These are phyloP conservation scores for Danio choprae DNA, from an alignment of 2,797 vertebrate genomes.

Conservation along the genomic window DNA sequence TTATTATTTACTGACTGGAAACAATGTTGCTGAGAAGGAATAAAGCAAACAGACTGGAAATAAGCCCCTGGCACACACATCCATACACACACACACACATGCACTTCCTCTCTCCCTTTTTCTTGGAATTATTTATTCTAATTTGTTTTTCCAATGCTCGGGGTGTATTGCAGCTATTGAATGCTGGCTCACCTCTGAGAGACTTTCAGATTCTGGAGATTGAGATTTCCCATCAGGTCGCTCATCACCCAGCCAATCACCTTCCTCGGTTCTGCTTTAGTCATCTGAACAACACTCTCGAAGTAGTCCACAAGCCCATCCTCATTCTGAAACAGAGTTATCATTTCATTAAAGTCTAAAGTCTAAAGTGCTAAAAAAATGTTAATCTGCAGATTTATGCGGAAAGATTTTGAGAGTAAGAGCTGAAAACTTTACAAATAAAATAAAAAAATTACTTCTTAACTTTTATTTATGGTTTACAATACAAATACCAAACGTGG, in stretches of 20 bases:
- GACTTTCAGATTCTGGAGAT: conserved; percentile 81
- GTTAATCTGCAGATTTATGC: too few species aligned
- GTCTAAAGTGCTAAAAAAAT: too few species aligned
- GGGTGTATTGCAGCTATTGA: not conserved
- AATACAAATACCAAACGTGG: too few species aligned
- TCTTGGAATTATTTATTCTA: conserved; percentile 29
- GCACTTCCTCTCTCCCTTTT: not conserved
- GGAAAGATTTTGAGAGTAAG: too few species aligned
- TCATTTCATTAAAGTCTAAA: not conserved
- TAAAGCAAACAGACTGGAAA: conserved; percentile 34
- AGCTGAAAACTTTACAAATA: too few species aligned
- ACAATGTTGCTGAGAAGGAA: conserved; percentile 24
- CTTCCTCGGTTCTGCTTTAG: conserved; percentile 86
- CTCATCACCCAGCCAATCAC: conserved; percentile 94
- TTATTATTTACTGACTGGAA: conserved; percentile 30
- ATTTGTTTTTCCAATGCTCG: conserved; percentile 1
- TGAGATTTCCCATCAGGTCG: conserved; percentile 87
- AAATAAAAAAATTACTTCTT: too few species aligned
- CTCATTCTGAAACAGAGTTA: conserved; percentile 83
- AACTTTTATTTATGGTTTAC: too few species aligned
- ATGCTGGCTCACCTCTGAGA: conserved; percentile 86
- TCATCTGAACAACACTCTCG: conserved; percentile 84
- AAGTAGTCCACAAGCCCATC: conserved; percentile 93
- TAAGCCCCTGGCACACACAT: not conserved
- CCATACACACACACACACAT: conserved; percentile 2